Evolutionary conservation across 2,888 invertebrate genomes (phyloP), one percentile per base, ranked within the genome.

Genomic region (Megastigmus dorsalis): DNA sequence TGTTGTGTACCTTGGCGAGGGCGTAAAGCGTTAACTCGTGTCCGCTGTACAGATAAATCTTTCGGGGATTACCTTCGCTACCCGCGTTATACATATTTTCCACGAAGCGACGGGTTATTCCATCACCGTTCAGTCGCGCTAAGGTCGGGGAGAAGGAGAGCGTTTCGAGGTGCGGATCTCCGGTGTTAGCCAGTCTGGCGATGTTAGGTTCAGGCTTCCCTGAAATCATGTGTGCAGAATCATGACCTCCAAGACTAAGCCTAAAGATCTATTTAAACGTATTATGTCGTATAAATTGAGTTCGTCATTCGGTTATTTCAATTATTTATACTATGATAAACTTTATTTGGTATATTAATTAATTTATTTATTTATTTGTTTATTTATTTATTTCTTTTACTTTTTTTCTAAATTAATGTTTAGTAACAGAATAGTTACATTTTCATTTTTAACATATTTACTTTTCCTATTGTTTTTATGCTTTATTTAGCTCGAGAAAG

Each of bases 11-110:
- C 0, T 89, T 88, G 82, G 93, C 88, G n/a, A 92, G 77, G 0
- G 90, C 90, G 0, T 91, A 91, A 0, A 93, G 89, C 41, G 92
- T 93, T 63, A 92, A 91, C 83, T 93, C 93, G 82, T 93, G 93
- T 0, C 90, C 92, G 0, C 92, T 90, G 80, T 90, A 91, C 67
- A 92, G 80, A 43, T 88, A 86, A 23, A 92, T 75, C 79, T 90
- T 91, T 0, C 89, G 87, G 3, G 2, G 74, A 0, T 59, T 50
- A n/a, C n/a, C n/a, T 7, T 13, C 3, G 0, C 3, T 20, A 36
- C 4, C 10, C 0, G 10, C 18, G 4, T 41, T 2, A 5, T 67
- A 9, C 54, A 76, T 54, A 9, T 76, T 76, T 3, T 74, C 74
- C 2, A 70, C 3, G 1, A 74, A 26, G 1, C 45, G 54, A 1